Evolutionary conservation across 2,797 vertebrate genomes (phyloP), one percentile per base, ranked within the genome.

Genomic region (Lemur catta): DNA sequence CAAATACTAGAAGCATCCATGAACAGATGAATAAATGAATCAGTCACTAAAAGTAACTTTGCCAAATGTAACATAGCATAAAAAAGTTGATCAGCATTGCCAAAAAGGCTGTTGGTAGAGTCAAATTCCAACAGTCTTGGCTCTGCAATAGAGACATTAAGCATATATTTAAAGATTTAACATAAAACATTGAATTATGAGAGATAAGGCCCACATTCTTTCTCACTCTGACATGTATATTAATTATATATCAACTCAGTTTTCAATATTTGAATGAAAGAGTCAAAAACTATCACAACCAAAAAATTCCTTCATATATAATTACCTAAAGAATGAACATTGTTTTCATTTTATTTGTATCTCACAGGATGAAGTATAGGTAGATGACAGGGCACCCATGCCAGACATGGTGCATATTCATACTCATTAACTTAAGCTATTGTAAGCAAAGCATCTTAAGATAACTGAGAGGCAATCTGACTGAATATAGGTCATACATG

Each of bases 231-330:
- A 50, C 7, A 88, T 65, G 38, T 43, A 28, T 50, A 57, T 79
- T 15, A 67, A 82, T 52, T 79, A 87, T 33, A 38, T 50, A 72
- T 76, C 61, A 94, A 90, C 20, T 90, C 43, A 48, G 43, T 67
- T 93, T 93, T 89, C 79, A 97, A 59, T 84, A 97, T 78, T 84
- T 95, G 71, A 87, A 93, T 91, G 20, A 96, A 94, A 91, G 59
- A 84, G 24, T 92, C n/a, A 74, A 82, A 91, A 65, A 81, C 63
- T 71, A n/a, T 86, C 30, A 93, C 28, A 91, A 93, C 13, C 89
- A 85, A 91, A 41, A 89, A 67, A 91, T 59, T 20, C n/a, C 57
- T 78, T 95, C 63, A 74, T 48, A 63, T 72, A 46, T 52, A 75
- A 86, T 82, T 69, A 88, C 41, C 41, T 79, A 75, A 92, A 84